Percentiles rank a stretch among this genome's conserved stretches.
Conservation (phyloP, 2,888 invertebrate genomes). For the Holacanthella duospinosa region DNA sequence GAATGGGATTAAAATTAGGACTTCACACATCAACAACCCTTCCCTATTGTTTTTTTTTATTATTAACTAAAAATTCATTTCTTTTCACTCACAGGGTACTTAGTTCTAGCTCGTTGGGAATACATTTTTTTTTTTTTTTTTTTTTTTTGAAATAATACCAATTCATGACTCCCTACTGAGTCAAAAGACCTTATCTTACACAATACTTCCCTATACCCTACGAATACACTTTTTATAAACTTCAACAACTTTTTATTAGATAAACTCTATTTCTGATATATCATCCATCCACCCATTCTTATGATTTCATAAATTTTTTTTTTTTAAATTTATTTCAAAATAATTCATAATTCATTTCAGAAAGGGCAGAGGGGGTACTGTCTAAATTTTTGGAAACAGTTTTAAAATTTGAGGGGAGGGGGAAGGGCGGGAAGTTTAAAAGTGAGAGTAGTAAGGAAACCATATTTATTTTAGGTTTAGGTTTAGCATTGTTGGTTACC, state of each 20-base stretch:
- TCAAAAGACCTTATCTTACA: background rate
- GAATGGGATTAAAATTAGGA: background rate
- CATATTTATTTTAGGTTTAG: too few species aligned
- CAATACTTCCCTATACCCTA: background rate
- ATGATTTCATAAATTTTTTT: background rate
- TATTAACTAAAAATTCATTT: background rate
- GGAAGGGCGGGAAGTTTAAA: too few species aligned
- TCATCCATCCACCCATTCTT: background rate
- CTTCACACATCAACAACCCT: background rate
- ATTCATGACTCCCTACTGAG: background rate
- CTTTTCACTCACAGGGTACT: background rate
- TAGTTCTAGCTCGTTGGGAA: background rate
- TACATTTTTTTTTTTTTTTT: too few species aligned
- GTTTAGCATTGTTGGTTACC: too few species aligned
- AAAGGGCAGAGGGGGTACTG: background rate
- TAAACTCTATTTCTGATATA: too few species aligned
- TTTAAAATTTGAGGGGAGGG: background rate
- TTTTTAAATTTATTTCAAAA: background rate
- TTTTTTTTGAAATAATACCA: background rate
- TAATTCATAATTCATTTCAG: conserved; percentile 3
- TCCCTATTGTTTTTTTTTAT: background rate
- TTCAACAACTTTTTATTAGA: too few species aligned
- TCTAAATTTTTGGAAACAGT: background rate
- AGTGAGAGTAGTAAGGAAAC: too few species aligned
- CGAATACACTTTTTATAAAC: too few species aligned